Percentiles rank a stretch among this genome's conserved stretches.
Conservation (phyloP, 2,888 invertebrate genomes). For the Drosophila silvestris region DNA sequence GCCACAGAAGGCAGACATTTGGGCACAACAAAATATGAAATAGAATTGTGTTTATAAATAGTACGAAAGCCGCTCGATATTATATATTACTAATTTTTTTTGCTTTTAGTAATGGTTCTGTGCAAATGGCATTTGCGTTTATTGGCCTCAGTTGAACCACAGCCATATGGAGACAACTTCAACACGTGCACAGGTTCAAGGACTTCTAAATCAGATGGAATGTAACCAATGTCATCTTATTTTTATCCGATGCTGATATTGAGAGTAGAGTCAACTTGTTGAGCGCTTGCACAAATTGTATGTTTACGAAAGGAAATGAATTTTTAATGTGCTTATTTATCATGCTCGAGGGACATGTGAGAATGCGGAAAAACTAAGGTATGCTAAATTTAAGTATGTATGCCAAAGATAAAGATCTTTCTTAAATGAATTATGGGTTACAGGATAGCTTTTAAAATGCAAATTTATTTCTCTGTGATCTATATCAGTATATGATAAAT, state of each 20-base stretch:
- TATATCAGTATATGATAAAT: background rate
- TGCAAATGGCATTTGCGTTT: constrained; percentile 64
- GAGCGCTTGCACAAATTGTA: constrained; percentile 9
- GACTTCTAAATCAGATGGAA: background rate
- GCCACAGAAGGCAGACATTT: constrained; percentile 52
- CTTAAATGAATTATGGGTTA: background rate
- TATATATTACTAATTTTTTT: constrained; percentile 1
- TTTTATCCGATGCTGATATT: background rate
- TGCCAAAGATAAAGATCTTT: background rate
- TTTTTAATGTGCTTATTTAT: background rate
- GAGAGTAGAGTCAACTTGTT: constrained; percentile 39
- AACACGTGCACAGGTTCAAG: constrained; percentile 33
- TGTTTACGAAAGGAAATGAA: background rate
- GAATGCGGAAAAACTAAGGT: background rate
- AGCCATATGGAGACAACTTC: constrained; percentile 1
- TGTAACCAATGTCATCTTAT: background rate
- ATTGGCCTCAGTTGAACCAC: constrained; percentile 56
- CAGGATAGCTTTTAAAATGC: background rate
- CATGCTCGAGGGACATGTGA: background rate
- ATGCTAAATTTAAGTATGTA: background rate
- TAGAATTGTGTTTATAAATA: constrained; percentile 54
- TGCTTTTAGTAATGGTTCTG: constrained; percentile 22
- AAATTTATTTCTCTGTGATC: background rate
- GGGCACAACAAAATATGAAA: constrained; percentile 56
- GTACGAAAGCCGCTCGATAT: constrained; percentile 39